Conservation (phyloP, 2,797 vertebrate species). For the Chaenodraco wilsoni region DNA sequence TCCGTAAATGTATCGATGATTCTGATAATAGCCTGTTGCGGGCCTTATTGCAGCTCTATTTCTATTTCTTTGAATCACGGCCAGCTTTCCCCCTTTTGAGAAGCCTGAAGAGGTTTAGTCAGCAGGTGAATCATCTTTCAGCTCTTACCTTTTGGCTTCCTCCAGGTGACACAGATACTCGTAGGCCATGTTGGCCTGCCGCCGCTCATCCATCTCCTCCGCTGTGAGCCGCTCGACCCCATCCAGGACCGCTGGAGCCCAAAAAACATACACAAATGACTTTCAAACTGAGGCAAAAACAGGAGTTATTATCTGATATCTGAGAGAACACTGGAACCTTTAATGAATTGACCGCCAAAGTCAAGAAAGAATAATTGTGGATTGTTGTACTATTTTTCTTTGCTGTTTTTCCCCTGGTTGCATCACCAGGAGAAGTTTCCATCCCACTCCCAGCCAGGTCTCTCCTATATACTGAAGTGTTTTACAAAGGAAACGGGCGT, state of each 20-base stretch:
- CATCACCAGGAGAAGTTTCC: slow-evolving; percentile 27
- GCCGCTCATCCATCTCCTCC: slow-evolving; percentile 97
- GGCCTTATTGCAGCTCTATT: background rate
- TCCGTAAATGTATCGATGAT: too few relatives aligned
- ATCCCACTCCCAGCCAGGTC: background rate
- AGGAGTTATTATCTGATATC: background rate
- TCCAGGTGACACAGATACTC: slow-evolving; percentile 98
- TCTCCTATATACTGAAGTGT: slow-evolving; percentile 36
- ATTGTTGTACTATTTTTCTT: background rate
- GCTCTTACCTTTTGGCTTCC: slow-evolving; percentile 93
- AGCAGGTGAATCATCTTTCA: background rate
- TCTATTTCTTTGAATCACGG: background rate
- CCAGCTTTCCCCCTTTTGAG: background rate
- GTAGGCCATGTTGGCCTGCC: slow-evolving; percentile 97
- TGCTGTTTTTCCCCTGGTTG: background rate
- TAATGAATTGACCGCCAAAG: background rate
- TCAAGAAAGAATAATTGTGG: background rate
- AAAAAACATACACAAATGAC: background rate
- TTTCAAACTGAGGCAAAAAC: background rate
- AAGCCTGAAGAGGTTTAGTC: background rate
- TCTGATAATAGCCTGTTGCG: background rate
- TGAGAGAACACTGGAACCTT: background rate
- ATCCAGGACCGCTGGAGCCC: slow-evolving; percentile 91
- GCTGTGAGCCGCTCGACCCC: slow-evolving; percentile 98
- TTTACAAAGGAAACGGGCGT: slow-evolving; percentile 33